phyloP scores from a whole-genome alignment of 2,797 vertebrate species.

The Nasua narica region DNA sequence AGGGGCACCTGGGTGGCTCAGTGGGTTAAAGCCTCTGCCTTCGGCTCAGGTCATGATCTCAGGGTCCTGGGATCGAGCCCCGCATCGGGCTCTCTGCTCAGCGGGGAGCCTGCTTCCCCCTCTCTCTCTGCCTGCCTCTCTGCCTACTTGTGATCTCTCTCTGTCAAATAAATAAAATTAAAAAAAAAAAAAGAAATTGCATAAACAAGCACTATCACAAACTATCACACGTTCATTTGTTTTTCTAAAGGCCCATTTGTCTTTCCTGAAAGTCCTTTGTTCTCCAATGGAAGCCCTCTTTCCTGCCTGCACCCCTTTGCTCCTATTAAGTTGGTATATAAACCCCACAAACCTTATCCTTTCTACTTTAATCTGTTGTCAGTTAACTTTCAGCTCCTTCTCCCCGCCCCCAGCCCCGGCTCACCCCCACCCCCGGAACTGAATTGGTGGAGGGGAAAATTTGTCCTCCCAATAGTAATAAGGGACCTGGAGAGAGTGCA shows the following conservation, averaged over 20 bases:
- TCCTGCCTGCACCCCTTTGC: not conserved
- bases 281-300: not conserved
- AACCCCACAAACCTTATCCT: not conserved
- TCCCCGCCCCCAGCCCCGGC: rapidly evolving
- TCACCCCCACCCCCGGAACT: not conserved
- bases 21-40: too few species aligned
- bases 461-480: not conserved
- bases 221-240: not conserved
- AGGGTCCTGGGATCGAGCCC: too few species aligned
- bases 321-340: not conserved
- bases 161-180: too few species aligned
- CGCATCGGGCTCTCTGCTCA: too few species aligned
- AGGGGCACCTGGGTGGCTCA: too few species aligned
- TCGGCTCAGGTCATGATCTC: too few species aligned
- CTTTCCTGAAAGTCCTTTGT: not conserved
- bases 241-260: not conserved
- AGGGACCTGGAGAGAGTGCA: not conserved
- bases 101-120: too few species aligned
- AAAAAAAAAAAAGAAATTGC: not conserved
- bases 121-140: too few species aligned
- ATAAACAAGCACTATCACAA: not conserved
- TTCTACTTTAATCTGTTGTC: not conserved
- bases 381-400: not conserved
- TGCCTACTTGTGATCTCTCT: too few species aligned
- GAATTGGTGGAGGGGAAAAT: not conserved